Evolutionary conservation across 2,888 invertebrate genomes (phyloP).

Genomic region (Octodonta nipae): DNA sequence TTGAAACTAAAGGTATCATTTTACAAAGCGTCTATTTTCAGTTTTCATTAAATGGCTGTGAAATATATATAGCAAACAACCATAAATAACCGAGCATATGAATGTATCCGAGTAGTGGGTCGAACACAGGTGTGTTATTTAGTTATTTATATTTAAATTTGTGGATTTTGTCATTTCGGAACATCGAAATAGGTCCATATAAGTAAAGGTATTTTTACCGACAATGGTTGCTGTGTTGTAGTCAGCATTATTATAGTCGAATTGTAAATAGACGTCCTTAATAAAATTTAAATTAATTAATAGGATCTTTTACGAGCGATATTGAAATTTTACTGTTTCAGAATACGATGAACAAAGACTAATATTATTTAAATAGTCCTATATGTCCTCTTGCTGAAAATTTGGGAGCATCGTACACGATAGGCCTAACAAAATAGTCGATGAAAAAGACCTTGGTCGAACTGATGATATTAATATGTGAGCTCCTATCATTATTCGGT

Average conservation of each 20-base stretch:
- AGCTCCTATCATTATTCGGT: neutral
- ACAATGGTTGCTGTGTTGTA: conserved; percentile 5
- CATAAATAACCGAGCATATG: no score
- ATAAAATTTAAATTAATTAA: conserved; percentile 4
- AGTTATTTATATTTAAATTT: no score
- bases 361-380: neutral
- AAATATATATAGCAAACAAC: no score
- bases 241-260: conserved; percentile 17
- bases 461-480: conserved; percentile 8
- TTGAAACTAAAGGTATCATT: no score
- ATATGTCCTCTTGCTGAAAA: neutral
- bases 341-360: conserved; percentile 18
- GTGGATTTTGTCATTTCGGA: no score
- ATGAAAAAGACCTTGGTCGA: conserved; percentile 24
- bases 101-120: no score
- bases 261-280: conserved; percentile 10
- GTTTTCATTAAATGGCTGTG: no score
- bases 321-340: conserved; percentile 18
- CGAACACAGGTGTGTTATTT: no score
- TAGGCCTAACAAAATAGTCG: conserved; percentile 18
- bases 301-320: conserved; percentile 11
- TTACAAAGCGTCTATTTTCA: no score
- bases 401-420: conserved; percentile 10
- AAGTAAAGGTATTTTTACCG: conserved; percentile 7
- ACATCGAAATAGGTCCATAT: no score